Evolutionary conservation across 2,113 vertebrate genomes (phyloP).

Genomic region (Platycercus adscitus): DNA sequence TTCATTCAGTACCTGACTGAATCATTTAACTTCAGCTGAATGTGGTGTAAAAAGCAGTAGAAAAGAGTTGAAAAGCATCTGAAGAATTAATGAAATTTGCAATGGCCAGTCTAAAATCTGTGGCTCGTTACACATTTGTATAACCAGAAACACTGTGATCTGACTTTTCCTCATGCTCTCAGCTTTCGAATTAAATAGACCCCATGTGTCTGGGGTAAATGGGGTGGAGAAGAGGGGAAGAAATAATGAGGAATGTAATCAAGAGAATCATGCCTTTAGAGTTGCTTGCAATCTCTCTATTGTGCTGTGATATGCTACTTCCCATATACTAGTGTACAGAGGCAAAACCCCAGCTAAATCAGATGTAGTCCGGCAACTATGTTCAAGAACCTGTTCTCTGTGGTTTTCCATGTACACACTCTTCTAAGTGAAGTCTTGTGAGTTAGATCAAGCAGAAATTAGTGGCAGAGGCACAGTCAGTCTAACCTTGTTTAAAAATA

Average conservation of each 20-base stretch:
- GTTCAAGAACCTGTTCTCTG: background rate
- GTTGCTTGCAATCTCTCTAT: background rate
- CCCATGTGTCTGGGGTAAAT: background rate
- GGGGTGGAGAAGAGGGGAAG: background rate
- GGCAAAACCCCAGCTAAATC: background rate
- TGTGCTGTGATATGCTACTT: background rate
- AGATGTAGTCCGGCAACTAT: background rate
- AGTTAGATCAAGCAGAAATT: background rate
- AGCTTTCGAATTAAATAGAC: background rate
- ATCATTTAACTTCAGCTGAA: background rate
- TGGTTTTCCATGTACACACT: background rate
- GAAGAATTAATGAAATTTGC: background rate
- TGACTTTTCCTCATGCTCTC: background rate
- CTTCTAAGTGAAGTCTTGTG: background rate
- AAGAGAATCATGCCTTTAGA: background rate
- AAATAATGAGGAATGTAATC: background rate
- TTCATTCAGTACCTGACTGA: background rate
- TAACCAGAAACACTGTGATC: background rate
- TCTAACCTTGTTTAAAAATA: background rate
- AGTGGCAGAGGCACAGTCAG: background rate
- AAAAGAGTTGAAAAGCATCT: background rate
- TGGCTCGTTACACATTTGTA: background rate
- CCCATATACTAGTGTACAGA: background rate
- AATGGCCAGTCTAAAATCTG: background rate
- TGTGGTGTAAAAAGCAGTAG: background rate